phyloP scores from a whole-genome alignment of 2,113 vertebrate genomes.

The Myanophis thanlyinensis region DNA sequence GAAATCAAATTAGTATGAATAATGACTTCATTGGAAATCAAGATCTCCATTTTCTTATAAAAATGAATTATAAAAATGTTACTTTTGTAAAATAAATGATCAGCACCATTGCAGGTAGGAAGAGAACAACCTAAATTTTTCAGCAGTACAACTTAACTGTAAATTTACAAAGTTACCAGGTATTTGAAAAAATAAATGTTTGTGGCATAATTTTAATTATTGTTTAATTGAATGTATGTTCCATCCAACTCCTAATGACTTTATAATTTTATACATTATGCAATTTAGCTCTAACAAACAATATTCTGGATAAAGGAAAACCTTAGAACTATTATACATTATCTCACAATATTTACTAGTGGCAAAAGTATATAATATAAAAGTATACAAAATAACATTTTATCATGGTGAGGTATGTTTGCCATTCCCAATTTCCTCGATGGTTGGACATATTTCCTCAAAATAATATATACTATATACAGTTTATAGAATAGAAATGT shows the following conservation, averaged over 20 bases:
- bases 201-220: neutral
- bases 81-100: neutral
- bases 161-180: neutral
- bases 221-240: neutral
- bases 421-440: neutral
- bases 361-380: neutral
- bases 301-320: neutral
- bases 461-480: neutral
- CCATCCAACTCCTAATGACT: neutral
- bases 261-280: neutral
- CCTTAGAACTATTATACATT: neutral
- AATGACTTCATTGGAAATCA: neutral
- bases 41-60: neutral
- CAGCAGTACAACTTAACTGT: neutral
- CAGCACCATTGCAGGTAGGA: neutral
- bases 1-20: neutral
- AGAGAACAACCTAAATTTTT: neutral
- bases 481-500: neutral
- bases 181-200: neutral
- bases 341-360: neutral
- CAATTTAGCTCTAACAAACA: neutral
- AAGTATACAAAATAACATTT: neutral
- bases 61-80: neutral
- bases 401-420: neutral
- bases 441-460: neutral